Percentiles rank a stretch among this genome's conserved stretches.
Conservation (phyloP, 2,113 vertebrate genomes). For the Orycteropus afer region DNA sequence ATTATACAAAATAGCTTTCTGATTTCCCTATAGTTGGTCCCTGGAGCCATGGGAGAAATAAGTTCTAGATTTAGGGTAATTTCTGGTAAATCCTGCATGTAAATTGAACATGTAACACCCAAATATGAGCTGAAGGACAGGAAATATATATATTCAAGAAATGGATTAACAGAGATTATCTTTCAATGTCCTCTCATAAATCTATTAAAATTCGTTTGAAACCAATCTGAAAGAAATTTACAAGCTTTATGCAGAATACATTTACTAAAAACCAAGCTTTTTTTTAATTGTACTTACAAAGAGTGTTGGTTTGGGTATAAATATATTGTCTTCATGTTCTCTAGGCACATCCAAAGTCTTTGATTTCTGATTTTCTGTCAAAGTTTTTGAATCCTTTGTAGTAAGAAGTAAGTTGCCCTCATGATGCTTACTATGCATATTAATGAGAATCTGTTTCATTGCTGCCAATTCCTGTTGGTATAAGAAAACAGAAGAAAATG, state of each 20-base stretch:
- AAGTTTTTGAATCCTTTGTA: conserved; percentile 74
- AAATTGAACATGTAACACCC: conserved; percentile 12
- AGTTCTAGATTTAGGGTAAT: conserved; percentile 20
- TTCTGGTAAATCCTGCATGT: background rate
- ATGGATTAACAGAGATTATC: background rate
- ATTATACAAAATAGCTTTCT: background rate
- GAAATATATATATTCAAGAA: background rate
- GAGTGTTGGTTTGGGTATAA: conserved; percentile 92
- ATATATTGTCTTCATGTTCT: conserved; percentile 85
- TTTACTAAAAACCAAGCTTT: conserved; percentile 27
- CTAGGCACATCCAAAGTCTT: conserved; percentile 72
- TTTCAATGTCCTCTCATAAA: background rate
- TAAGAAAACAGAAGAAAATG: conserved; percentile 51
- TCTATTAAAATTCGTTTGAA: conserved; percentile 24
- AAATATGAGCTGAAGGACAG: background rate
- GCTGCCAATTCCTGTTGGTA: conserved; percentile 92
- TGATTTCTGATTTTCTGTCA: conserved; percentile 67
- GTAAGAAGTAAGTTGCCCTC: conserved; percentile 80
- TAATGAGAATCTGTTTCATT: conserved; percentile 95
- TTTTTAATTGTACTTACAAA: conserved; percentile 91
- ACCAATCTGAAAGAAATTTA: background rate
- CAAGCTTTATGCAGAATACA: conserved; percentile 10
- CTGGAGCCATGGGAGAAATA: background rate
- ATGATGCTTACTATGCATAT: conserved; percentile 85
- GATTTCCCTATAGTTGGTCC: background rate